Conservation (phyloP, 2,113 vertebrate genomes). For the Crocuta crocuta region DNA sequence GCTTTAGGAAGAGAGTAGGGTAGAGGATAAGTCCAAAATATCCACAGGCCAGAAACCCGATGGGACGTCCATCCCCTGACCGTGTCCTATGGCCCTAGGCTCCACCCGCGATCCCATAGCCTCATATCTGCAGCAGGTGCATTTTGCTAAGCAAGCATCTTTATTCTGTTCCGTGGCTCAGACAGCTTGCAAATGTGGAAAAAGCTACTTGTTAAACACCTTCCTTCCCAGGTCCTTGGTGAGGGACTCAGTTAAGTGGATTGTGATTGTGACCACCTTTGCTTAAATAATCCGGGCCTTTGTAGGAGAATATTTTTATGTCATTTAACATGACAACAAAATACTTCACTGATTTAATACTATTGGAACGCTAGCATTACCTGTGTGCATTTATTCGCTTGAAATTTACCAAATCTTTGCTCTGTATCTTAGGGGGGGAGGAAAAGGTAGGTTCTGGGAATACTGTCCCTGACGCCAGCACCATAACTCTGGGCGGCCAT, state of each 20-base stretch:
- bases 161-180: fast-evolving
- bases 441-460: not conserved
- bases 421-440: not conserved
- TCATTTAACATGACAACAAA: not conserved
- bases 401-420: not conserved
- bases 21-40: not conserved
- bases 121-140: fast-evolving
- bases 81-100: not conserved
- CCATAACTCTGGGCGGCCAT: not conserved
- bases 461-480: not conserved
- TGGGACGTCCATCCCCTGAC: no score
- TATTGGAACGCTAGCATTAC: not conserved
- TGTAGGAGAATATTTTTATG: not conserved
- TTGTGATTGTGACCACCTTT: fast-evolving
- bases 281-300: not conserved
- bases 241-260: not conserved
- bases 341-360: not conserved
- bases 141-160: not conserved
- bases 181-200: not conserved
- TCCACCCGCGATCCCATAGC: fast-evolving
- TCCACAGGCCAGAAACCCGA: not conserved
- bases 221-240: not conserved
- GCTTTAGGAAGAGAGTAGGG: not conserved
- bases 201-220: not conserved
- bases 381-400: not conserved